These are phyloP conservation scores for Mythimna loreyi DNA, from an alignment of 2,888 invertebrate genomes.

Conservation along the genomic window DNA sequence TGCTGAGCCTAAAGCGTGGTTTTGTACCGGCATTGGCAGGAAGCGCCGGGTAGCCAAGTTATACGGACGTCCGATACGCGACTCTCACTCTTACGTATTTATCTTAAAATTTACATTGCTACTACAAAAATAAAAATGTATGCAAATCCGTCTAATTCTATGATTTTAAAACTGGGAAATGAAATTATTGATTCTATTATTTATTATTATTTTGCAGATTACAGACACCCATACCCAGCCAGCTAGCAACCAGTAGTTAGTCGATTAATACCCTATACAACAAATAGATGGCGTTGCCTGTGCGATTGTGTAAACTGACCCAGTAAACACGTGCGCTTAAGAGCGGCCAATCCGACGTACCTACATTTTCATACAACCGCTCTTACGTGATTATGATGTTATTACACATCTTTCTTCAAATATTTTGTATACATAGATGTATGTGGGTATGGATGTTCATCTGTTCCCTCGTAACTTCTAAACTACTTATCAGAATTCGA, in stretches of 20 bases:
- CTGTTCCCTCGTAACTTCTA: no score
- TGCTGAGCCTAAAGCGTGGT: slow-evolving; percentile 71
- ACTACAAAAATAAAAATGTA: slow-evolving; percentile 21
- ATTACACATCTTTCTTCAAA: no score
- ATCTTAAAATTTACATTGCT: slow-evolving; percentile 39
- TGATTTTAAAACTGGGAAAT: slow-evolving; percentile 20
- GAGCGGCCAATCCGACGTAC: no score
- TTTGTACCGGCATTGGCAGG: slow-evolving; percentile 74
- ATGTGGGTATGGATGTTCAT: no score
- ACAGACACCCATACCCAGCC: no score
- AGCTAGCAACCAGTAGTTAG: no score
- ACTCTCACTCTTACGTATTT: slow-evolving; percentile 56
- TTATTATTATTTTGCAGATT: no score
- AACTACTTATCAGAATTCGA: no score
- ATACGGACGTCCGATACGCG: slow-evolving; percentile 71
- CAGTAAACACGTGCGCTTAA: slow-evolving; percentile 12
- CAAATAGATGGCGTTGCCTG: slow-evolving; percentile 46
- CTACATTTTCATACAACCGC: no score
- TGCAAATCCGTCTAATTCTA: slow-evolving; percentile 19
- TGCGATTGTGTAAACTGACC: slow-evolving; percentile 10
- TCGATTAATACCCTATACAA: neutral
- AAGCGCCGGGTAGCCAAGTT: slow-evolving; percentile 63
- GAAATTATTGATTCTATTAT: slow-evolving; percentile 16
- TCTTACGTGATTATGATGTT: no score
- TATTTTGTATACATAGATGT: no score